Base-by-base conservation (phyloP, 2,888 invertebrate genomes). In the Melieria picta region DNA sequence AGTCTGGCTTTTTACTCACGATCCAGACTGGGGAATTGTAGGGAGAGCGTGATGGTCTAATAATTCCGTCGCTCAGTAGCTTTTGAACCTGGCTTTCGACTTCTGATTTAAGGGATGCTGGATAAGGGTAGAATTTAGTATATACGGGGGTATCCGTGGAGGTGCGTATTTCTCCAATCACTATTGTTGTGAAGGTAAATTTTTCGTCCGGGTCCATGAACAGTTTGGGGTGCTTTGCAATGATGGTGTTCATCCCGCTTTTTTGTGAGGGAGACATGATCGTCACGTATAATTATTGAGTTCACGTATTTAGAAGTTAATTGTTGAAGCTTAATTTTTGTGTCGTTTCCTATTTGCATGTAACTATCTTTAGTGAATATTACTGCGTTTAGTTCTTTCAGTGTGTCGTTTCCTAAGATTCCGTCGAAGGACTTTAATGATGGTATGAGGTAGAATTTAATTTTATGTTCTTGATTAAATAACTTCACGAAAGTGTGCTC, bases 1-100 rank as follows among this genome's bases (percentile, higher is more conserved):
- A 48, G 30, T 72, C 60, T 7, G 52, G 16, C 60, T 74, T 74
- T 48, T 74, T 74, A 6, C 62, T 58, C 3, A 73, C 67, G 6
- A 70, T 57, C 73, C 67, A 73, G n/a, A 64, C 63, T 9, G 69
- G 62, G 9, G 71, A 65, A 71, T 73, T 74, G 48, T 73, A 65
- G 11, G 73, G 74, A 10, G 69, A 69, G 48, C 50, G 71, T 6
- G 65, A 73, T 58, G 60, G 58, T 6, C 64, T 10, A 57, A 69
- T 64, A 11, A 69, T 69, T 16, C 63, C 64, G 13, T 69, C 63
- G 5, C 56, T 57, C 2, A 69, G 16, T n/a, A 69, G 48, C 58
- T 69, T 42, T 2, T 46, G 7, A 30, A 57, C 42, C 56, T 65
- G 42, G 7, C 60, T 16, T 10, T 67, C 58, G 10, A 67, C 48